Evolutionary conservation across 2,797 vertebrate genomes (phyloP), one percentile per base, ranked within the genome.

Genomic region (Bradypus variegatus): DNA sequence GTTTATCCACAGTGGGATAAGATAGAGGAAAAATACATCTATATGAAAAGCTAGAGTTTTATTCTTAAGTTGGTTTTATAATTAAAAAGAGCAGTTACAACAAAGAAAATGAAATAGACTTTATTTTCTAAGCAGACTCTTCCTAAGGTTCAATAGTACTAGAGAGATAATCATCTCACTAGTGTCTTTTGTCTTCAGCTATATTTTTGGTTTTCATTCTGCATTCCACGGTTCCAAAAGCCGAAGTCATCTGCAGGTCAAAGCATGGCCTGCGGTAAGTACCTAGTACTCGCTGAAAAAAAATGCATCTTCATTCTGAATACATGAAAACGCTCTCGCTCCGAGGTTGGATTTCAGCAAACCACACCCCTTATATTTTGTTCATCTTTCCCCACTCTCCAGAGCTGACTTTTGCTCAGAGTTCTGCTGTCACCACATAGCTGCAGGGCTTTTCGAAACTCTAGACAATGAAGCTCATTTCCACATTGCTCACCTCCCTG

Each of bases 171-270:
- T 88, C 92, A 92, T 93, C 96, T 95, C 86, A 89, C 69, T 73
- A 23, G 23, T 45, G 55, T 89, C 92, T 96, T 91, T 95, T 92
- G 92, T 96, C 83, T 95, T 85, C 93, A 80, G 91, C 0, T n/a
- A 16, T 84, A 96, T 96, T 95, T 97, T 95, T 67, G 6, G 50
- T n/a, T 89, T 96, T 95, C 89, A 82, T 96, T 96, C 94, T 95
- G 89, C 97, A 98, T 98, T 97, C 97, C 97, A 94, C 2, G 62
- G 58, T 94, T 97, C 95, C 50, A 95, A 97, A 97, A 9, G 85
- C 89, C 92, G 93, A 96, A 97, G 97, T 98, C 97, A 97, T 88
- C 91, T 1, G 9, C 95, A 95, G 97, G 98, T 98, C 98, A 98
- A 86, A 89, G 67, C 92, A 93, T 94, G 94, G 97, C 97, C 97